Base-by-base conservation (phyloP, 2,888 invertebrate genomes). In the Ormia ochracea region DNA sequence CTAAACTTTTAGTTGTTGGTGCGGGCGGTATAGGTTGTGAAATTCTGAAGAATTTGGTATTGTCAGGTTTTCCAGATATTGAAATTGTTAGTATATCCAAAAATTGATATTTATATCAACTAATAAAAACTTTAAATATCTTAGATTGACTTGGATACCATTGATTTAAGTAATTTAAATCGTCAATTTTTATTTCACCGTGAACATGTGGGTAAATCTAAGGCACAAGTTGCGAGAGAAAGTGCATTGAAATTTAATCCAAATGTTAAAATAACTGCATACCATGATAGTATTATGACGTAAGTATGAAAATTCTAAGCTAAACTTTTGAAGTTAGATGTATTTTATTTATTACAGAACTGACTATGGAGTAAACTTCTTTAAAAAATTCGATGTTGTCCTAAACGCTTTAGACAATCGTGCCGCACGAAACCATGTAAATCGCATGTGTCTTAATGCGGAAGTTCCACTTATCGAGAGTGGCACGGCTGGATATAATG, bases 21-120 rank as follows among this genome's bases (percentile, higher is more conserved):
- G 99, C 99, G 85, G 99, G 99, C 82, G 99, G 99, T 75, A 99
- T 99, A 86, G 99, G 99, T 82, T 99, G 99, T 91, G 99, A 99
- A 91, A 93, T 99, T 83, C 91, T 99, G 41, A 99, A 99, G 90
- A 98, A 98, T 91, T 93, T 99, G 82, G 98, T 98, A 33, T 91
- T 99, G 56, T 95, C 96, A 82, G 99, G 99, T 81, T 99, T 99
- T 88, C 92, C 93, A 43, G 92, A 97, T 84, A 97, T 99, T 85
- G 96, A 97, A 91, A 95, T 99, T 86, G 99, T 98, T 4, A 41
- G 66, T 61, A 23, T 17, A 17, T 9, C 5, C 17, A 10, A 45
- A 45, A 9, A 45, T 6, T 2, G 1, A 19, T 9, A 19, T 43
- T 6, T 41, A 3, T 1, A 36, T 10, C 2, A 36, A 2, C 36